Base-by-base conservation (phyloP, 2,888 invertebrate species). In the Cosmia pyralina region DNA sequence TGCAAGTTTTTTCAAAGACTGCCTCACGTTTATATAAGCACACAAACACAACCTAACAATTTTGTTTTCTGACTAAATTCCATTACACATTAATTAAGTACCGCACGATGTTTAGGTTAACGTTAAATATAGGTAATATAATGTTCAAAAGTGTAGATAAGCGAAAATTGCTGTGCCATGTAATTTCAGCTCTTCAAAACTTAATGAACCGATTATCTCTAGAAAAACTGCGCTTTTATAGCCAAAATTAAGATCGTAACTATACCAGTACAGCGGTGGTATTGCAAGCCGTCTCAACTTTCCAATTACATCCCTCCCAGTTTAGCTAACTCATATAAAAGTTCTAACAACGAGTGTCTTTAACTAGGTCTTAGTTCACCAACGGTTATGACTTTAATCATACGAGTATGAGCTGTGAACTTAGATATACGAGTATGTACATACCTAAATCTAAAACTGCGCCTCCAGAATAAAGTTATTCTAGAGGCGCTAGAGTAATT, bases 311-410 rank as follows among this genome's bases (percentile, higher is more conserved):
- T 93, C 92, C 91, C 93, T 91, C 92, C 90, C 87, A 93, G 92
- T 94, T 94, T 90, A 93, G 91, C 92, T 90, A 95, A 94, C 93
- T 95, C 94, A 92, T 94, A 95, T 95, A 95, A 95, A 96, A 96
- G 92, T 95, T 96, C 88, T 89, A 90, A 92, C 90, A 90, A 87
- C 92, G 89, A 89, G 90, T 92, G 92, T 92, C 92, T 91, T 92
- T 89, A 87, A 88, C 88, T 86, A 85, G 86, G 85, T 87, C 87
- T 88, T 82, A 89, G 87, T 85, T 77, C 50, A 84, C 81, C 85
- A 83, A 79, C 72, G 79, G 79, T 87, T 85, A 87, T 77, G 58
- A 60, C 59, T 86, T 88, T 87, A 86, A 87, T 86, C 80, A 83
- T 82, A 72, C 52, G 22, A 52, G 53, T 5, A 48, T 64, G 53